Base-by-base conservation (phyloP, 2,888 invertebrate genomes). In the Chloroclystis v-ata region DNA sequence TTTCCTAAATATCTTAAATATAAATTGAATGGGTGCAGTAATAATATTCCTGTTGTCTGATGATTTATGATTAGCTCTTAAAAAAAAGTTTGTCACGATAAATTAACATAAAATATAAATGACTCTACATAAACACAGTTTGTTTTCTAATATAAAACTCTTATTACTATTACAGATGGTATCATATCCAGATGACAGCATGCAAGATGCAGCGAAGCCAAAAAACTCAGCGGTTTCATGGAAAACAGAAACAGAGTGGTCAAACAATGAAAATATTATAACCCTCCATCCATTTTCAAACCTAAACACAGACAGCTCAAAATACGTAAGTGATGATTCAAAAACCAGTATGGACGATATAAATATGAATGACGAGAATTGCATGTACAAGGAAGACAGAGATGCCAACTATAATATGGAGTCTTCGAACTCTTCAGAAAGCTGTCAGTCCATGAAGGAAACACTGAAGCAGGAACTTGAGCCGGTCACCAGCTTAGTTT, bases 401-500 rank as follows among this genome's bases (percentile, higher is more conserved):
- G 86, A 86, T 68, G 73, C 84, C 14, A 87, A 85, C 59, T 87
- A 72, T 59, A 86, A 86, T 59, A 86, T 87, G 83, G 87, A 87
- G 57, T 85, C 84, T 5, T 87, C 87, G 28, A 87, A 86, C 50
- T 87, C 87, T 1, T 87, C 87, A 1, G 87, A 87, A 54, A 87
- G 87, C 52, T 83, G 83, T 63, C 84, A 87, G 35, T 87, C 87
- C 13, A 74, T 83, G 76, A 87, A 85, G 52, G 87, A 87, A 38
- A 63, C 74, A 11, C 61, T 78, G 5, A 86, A 85, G 47, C 81
- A 79, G 52, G 85, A 85, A 25, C 52, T 63, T 33, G 84, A 86
- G 7, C 58, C 72, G 1, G 64, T 67, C 0, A 65, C 72, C 9
- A 75, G 72, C 51, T 61, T 79, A 44, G 78, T 82, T 11, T 78